phyloP scores from a whole-genome alignment of 2,888 invertebrate genomes.

The Polydrusus tereticollis region DNA sequence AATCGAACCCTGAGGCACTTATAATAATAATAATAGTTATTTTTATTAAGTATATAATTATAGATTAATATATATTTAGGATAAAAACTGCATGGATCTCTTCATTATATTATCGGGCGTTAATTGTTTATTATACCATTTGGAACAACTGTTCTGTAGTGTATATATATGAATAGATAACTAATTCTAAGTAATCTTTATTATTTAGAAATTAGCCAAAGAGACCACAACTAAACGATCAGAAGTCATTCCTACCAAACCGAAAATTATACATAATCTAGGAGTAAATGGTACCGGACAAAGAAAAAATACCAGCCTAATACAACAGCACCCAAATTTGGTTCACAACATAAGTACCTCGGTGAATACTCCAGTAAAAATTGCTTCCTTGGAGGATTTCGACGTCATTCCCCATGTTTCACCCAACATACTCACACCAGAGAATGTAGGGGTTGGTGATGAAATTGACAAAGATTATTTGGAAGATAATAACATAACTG shows the following conservation, averaged over 20 bases:
- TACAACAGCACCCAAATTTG: constrained; percentile 35
- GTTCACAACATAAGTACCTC: constrained; percentile 27
- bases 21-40: too few relatives aligned
- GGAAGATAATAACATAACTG: constrained; percentile 68
- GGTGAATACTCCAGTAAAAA: constrained; percentile 21
- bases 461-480: constrained; percentile 64
- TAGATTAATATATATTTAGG: too few relatives aligned
- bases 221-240: not conserved
- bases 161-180: not conserved
- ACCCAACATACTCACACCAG: constrained; percentile 57
- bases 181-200: not conserved
- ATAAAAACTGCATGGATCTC: too few relatives aligned
- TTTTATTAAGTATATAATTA: too few relatives aligned
- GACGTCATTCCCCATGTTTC: constrained; percentile 53
- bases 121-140: too few relatives aligned
- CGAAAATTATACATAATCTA: constrained; percentile 57
- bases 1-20: too few relatives aligned
- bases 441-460: constrained; percentile 58
- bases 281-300: constrained; percentile 70
- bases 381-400: constrained; percentile 30
- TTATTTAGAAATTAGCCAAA: constrained; percentile 17
- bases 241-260: not conserved
- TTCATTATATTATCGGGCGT: too few relatives aligned
- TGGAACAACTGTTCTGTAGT: too few relatives aligned
- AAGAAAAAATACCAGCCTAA: constrained; percentile 51